Percentiles rank a stretch among this genome's conserved stretches.
phyloP scores from a whole-genome alignment of 2,113 vertebrate genomes.

The Rallus limicola region DNA sequence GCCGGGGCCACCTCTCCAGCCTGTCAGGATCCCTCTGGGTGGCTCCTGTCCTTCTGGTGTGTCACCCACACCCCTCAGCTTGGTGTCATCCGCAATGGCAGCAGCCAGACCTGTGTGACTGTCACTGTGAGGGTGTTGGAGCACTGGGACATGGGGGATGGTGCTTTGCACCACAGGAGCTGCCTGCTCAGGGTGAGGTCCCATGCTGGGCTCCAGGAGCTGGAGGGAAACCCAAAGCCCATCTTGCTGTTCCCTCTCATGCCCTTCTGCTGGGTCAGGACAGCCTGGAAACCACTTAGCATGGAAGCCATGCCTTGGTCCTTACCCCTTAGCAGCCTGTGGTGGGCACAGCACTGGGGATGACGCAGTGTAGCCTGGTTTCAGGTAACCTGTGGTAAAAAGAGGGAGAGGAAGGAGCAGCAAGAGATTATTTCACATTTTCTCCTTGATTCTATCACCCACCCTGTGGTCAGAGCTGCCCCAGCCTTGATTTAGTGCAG shows the following conservation, averaged over 20 bases:
- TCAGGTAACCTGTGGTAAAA: not conserved
- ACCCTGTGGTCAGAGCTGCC: not conserved
- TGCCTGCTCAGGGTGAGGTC: not conserved
- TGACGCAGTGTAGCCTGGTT: not conserved
- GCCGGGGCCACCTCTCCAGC: too few relatives aligned
- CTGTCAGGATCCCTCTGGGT: too few relatives aligned
- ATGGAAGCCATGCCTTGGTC: not conserved
- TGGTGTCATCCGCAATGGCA: too few relatives aligned
- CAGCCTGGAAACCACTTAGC: not conserved
- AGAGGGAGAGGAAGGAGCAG: not conserved
- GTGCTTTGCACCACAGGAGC: not conserved
- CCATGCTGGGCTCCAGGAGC: not conserved
- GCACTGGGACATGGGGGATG: not conserved
- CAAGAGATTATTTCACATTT: not conserved
- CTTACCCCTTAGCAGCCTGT: not conserved
- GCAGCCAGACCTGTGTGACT: not conserved
- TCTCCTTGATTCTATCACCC: not conserved
- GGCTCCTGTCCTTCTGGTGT: too few relatives aligned
- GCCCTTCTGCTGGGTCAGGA: not conserved
- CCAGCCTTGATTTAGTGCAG: not conserved
- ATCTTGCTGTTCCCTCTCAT: not conserved
- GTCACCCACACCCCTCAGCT: too few relatives aligned
- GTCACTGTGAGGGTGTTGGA: too few relatives aligned
- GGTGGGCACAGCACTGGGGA: accelerated
- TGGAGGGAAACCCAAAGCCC: not conserved